Evolutionary conservation across 1,140 invertebrate species (phyloP).

Genomic region (Batillaria attramentaria): DNA sequence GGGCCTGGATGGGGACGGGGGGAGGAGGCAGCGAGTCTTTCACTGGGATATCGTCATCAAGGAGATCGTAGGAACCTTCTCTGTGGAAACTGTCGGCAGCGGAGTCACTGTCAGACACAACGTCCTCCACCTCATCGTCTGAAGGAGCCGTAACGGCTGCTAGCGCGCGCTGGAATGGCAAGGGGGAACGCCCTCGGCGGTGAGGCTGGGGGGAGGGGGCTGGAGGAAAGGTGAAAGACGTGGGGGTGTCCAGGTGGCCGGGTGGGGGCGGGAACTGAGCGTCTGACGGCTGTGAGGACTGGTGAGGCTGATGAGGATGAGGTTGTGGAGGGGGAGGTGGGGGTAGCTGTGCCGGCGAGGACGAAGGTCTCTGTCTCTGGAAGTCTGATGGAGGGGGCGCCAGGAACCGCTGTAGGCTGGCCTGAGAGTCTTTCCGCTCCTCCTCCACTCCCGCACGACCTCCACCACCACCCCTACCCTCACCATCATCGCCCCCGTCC

Average conservation of each 20-base stretch:
- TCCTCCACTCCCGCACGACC: neutral
- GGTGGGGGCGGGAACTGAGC: neutral
- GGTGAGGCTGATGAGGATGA: neutral
- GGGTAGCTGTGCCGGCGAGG: neutral
- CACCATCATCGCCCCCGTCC: neutral
- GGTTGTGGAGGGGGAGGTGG: constrained; percentile 23
- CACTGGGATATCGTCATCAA: constrained; percentile 41
- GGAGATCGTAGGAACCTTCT: constrained; percentile 44
- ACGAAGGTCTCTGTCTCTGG: neutral
- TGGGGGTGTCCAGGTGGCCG: neutral
- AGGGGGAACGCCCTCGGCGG: constrained; percentile 5
- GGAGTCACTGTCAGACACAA: constrained; percentile 30
- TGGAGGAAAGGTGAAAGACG: neutral
- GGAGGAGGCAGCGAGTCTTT: constrained; percentile 29
- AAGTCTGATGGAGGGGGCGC: constrained; percentile 25
- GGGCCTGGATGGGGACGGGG: constrained; percentile 26
- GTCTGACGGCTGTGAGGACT: neutral
- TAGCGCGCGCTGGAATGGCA: constrained; percentile 1
- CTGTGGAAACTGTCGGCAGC: constrained; percentile 33
- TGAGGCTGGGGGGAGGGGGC: neutral
- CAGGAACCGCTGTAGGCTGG: constrained; percentile 27
- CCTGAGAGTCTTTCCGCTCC: constrained; percentile 24
- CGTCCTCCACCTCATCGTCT: constrained; percentile 30
- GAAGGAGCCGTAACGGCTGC: constrained; percentile 6
- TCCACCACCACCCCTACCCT: neutral